phyloP scores from a whole-genome alignment of 2,888 invertebrate genomes.

The Formica aserva region DNA sequence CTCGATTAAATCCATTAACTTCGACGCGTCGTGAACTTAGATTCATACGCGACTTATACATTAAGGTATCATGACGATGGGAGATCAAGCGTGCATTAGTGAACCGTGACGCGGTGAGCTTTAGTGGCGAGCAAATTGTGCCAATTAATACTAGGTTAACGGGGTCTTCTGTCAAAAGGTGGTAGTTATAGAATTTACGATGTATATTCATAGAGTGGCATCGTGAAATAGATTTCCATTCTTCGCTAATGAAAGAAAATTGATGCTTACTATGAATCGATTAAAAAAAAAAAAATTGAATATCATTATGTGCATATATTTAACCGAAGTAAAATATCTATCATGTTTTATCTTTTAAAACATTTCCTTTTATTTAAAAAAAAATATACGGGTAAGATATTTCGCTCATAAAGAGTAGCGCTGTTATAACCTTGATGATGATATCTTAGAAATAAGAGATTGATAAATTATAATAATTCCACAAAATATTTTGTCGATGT shows the following conservation, averaged over 20 bases:
- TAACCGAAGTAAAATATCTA: background rate
- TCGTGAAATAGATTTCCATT: background rate
- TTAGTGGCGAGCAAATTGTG: slow-evolving; percentile 40
- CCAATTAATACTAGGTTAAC: slow-evolving; percentile 46
- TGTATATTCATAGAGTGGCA: background rate
- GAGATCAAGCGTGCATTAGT: slow-evolving; percentile 30
- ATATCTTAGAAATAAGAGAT: background rate
- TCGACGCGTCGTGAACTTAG: slow-evolving; percentile 37
- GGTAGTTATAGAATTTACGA: background rate
- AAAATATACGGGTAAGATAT: background rate
- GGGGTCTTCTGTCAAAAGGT: slow-evolving; percentile 24
- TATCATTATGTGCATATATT: background rate
- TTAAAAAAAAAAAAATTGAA: background rate
- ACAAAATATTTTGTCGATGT: background rate
- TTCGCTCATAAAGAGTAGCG: background rate
- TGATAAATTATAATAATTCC: background rate
- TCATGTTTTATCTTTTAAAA: background rate
- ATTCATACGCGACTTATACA: slow-evolving; percentile 32
- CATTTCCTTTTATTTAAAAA: background rate
- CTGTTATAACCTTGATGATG: background rate
- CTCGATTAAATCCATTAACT: slow-evolving; percentile 44
- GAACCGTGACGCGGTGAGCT: slow-evolving; percentile 29
- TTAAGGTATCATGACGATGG: slow-evolving; percentile 47
- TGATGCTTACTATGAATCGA: too few relatives aligned
- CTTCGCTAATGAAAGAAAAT: background rate